Evolutionary conservation across 2,113 vertebrate genomes (phyloP).

Genomic region (Mola mola): DNA sequence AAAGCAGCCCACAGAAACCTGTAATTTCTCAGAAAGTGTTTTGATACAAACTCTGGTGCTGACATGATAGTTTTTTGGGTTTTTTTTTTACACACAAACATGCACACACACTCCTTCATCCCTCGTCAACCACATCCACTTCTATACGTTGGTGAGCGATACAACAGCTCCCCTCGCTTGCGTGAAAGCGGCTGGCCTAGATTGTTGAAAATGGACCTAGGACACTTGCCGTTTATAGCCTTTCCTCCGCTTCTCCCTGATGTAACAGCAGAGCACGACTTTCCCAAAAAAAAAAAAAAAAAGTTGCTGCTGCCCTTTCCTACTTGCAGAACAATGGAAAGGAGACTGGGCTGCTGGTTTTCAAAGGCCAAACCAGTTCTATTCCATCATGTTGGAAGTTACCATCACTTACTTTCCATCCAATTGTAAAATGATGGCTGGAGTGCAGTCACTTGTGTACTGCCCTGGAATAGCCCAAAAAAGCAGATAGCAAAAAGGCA

Average conservation of each 20-base stretch:
- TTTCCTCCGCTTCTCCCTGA: conserved; percentile 48
- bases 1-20: conserved; percentile 15
- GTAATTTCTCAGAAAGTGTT: conserved; percentile 32
- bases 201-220: conserved; percentile 70
- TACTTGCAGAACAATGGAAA: conserved; percentile 14
- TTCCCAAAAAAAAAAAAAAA: conserved; percentile 34
- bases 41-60: conserved; percentile 18
- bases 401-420: not conserved
- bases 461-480: not conserved
- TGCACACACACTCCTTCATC: conserved; percentile 13
- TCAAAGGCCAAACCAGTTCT: conserved; percentile 1
- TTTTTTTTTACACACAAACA: conserved; percentile 4
- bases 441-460: not conserved
- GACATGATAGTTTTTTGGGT: not conserved
- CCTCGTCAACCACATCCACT: conserved; percentile 42
- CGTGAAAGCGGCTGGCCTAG: conserved; percentile 67
- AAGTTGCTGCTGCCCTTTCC: conserved; percentile 24
- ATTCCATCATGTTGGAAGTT: not conserved
- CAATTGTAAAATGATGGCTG: conserved; percentile 1
- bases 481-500: not conserved
- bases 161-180: conserved; percentile 40
- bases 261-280: conserved; percentile 50
- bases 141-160: not conserved
- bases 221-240: conserved; percentile 72
- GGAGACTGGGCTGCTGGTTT: not conserved